Percentiles rank a stretch among this genome's conserved stretches.
Conservation (phyloP, 1,140 invertebrate genomes). For the Bombus turneri region DNA sequence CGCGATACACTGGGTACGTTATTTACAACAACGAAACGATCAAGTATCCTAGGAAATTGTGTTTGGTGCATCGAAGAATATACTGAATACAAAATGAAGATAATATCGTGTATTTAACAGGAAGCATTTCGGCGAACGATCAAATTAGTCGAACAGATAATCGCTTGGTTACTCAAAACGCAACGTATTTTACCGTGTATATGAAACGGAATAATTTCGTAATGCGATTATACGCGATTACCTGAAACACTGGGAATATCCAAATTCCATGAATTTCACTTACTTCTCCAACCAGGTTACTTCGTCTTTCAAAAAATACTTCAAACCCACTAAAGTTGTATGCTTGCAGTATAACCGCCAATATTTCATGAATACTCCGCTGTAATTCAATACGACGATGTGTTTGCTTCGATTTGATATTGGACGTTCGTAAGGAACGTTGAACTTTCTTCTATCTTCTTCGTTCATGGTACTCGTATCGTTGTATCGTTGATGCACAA, state of each 20-base stretch:
- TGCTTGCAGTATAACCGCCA: slow-evolving; percentile 56
- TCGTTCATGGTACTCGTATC: too few relatives aligned
- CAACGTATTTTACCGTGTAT: neutral
- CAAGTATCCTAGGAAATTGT: neutral
- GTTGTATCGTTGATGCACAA: neutral
- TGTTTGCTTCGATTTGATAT: neutral
- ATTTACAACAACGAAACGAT: neutral
- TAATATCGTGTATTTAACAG: neutral
- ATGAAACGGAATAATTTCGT: neutral
- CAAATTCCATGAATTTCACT: neutral
- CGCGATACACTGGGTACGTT: neutral
- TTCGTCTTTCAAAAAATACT: slow-evolving; percentile 48
- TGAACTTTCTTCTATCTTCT: neutral
- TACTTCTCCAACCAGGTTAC: slow-evolving; percentile 62
- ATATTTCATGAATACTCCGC: slow-evolving; percentile 38
- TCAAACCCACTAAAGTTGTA: slow-evolving; percentile 54
- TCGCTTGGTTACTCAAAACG: neutral
- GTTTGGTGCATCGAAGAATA: neutral
- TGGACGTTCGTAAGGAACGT: neutral
- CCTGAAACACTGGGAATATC: neutral
- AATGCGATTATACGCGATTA: neutral
- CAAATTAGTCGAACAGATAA: slow-evolving; percentile 3
- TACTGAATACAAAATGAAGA: neutral
- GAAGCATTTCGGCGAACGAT: neutral
- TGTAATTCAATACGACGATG: neutral